phyloP scores from a whole-genome alignment of 2,797 vertebrate genomes.

The Labeo calbasu region DNA sequence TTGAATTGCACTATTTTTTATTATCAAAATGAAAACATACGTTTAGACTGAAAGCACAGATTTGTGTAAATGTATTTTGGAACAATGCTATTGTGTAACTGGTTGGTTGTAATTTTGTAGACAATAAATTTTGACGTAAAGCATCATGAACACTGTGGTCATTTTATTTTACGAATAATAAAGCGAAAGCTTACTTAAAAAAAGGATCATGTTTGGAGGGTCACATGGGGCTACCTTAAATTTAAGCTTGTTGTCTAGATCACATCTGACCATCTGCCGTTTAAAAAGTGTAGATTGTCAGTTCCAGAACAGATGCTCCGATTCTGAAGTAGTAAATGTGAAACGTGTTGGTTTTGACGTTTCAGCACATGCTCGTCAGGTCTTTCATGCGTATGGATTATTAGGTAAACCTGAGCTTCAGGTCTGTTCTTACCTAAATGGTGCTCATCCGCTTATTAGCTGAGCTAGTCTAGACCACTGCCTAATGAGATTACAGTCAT shows the following conservation, averaged over 20 bases:
- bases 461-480: conserved; percentile 52
- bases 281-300: background rate
- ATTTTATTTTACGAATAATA: background rate
- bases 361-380: background rate
- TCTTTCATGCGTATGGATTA: background rate
- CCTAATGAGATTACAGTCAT: conserved; percentile 57
- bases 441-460: conserved; percentile 49
- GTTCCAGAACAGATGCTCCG: background rate
- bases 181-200: background rate
- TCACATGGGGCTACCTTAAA: background rate
- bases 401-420: background rate
- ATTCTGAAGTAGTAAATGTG: background rate
- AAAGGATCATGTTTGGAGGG: background rate
- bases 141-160: conserved; percentile 51
- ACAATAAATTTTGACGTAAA: conserved; percentile 69
- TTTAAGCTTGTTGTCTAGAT: conserved; percentile 5
- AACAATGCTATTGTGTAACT: conserved; percentile 52
- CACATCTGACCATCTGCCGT: background rate
- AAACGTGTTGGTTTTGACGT: background rate
- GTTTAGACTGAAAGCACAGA: conserved; percentile 56
- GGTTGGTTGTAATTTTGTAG: conserved; percentile 70
- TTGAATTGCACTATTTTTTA: conserved; percentile 41
- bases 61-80: conserved; percentile 67
- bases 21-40: conserved; percentile 38
- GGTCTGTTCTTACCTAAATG: conserved; percentile 43